Percentiles rank a stretch among this genome's conserved stretches.
These are phyloP conservation scores for Drosophila lacteicornis DNA, from an alignment of 1,140 invertebrate genomes.

Conservation along the genomic window DNA sequence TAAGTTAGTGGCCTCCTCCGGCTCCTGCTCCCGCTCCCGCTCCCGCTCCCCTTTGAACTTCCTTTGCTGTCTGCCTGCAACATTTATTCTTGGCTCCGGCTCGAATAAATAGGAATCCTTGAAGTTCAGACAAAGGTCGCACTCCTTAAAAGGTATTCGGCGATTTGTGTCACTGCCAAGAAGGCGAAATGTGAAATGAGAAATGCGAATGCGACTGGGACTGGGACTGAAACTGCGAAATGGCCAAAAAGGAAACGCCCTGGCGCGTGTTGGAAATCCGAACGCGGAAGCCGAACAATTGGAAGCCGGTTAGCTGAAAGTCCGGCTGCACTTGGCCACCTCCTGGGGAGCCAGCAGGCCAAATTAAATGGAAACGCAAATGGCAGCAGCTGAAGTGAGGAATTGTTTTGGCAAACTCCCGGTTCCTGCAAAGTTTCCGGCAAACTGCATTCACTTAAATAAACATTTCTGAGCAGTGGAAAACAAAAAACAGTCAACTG, in stretches of 20 bases:
- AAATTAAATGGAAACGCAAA: constrained; percentile 40
- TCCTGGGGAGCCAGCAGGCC: constrained; percentile 3
- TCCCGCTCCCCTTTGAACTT: constrained; percentile 21
- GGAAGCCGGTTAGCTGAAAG: constrained; percentile 31
- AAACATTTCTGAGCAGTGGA: neutral
- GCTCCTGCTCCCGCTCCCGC: constrained; percentile 23
- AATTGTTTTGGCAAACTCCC: constrained; percentile 46
- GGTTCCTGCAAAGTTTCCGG: constrained; percentile 29
- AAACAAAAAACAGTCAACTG: neutral
- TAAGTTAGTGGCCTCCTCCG: constrained; percentile 48
- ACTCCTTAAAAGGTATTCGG: constrained; percentile 45
- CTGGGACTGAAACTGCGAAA: neutral
- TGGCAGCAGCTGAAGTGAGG: constrained; percentile 26
- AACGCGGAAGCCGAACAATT: constrained; percentile 38
- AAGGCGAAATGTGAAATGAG: constrained; percentile 15
- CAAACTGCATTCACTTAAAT: constrained; percentile 28
- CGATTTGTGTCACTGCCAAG: constrained; percentile 53
- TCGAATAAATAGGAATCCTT: constrained; percentile 70
- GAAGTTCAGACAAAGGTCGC: constrained; percentile 71
- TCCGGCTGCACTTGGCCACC: constrained; percentile 21
- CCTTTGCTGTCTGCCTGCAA: constrained; percentile 17
- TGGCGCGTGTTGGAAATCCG: constrained; percentile 30
- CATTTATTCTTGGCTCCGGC: constrained; percentile 66
- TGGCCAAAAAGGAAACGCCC: constrained; percentile 21
- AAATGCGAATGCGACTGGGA: constrained; percentile 1